Percentiles rank a stretch among this genome's conserved stretches.
These are phyloP conservation scores for Meteorus sp. DNA, from an alignment of 1,140 invertebrate species.

Conservation along the genomic window DNA sequence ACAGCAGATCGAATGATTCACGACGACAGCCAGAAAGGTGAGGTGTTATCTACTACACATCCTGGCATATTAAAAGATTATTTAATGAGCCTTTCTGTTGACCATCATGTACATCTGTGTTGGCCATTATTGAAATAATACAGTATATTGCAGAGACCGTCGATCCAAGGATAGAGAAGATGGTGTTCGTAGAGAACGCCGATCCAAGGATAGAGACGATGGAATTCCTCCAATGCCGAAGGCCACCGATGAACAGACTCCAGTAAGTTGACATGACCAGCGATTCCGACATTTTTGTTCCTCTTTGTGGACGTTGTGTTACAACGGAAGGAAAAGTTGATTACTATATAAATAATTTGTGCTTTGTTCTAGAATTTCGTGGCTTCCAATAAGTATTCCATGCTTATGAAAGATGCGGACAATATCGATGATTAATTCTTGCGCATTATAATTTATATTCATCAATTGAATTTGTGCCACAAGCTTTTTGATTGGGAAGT, in stretches of 20 bases:
- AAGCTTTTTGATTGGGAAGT: conserved; percentile 40
- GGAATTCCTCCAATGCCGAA: conserved; percentile 58
- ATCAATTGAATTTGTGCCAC: conserved; percentile 51
- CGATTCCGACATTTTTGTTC: too few species aligned
- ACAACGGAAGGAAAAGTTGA: too few species aligned
- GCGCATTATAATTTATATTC: conserved; percentile 38
- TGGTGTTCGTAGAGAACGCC: conserved; percentile 40
- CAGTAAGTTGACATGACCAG: conserved; percentile 61
- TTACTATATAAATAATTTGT: conserved; percentile 8
- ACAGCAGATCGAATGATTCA: conserved; percentile 23
- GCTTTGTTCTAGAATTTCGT: conserved; percentile 62
- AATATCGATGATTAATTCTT: conserved; percentile 49
- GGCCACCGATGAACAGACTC: conserved; percentile 65
- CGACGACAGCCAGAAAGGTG: conserved; percentile 21
- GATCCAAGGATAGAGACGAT: conserved; percentile 44
- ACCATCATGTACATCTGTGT: too few species aligned
- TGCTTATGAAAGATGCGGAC: conserved; percentile 54
- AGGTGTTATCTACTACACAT: neutral
- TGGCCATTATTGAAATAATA: too few species aligned
- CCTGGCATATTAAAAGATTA: conserved; percentile 45
- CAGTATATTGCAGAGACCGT: neutral
- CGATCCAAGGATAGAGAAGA: neutral
- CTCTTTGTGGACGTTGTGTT: too few species aligned
- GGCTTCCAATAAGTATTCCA: conserved; percentile 65
- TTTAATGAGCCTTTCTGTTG: neutral